Conservation (phyloP, 2,113 vertebrate species). For the Myrmophylax atrothorax region DNA sequence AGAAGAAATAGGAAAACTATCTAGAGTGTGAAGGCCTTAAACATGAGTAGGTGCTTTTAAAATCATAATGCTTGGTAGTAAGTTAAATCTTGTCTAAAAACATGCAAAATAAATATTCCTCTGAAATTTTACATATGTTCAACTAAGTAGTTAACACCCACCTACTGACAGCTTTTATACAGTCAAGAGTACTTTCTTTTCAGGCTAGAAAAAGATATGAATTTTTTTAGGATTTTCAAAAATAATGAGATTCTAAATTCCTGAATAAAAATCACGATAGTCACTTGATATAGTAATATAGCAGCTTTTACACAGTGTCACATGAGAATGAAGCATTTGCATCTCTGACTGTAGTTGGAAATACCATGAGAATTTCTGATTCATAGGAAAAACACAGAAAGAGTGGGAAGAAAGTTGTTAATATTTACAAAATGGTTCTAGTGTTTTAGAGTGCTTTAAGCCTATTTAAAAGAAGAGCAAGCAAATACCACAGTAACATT, state of each 20-base stretch:
- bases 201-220: neutral
- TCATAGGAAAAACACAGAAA: neutral
- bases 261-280: neutral
- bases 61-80: neutral
- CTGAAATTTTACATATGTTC: neutral
- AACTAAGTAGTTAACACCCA: neutral
- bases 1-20: neutral
- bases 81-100: neutral
- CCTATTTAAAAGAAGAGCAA: conserved; percentile 11
- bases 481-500: conserved; percentile 68
- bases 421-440: neutral
- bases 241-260: neutral
- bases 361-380: neutral
- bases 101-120: neutral
- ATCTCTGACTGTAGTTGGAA: neutral
- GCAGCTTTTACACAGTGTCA: neutral
- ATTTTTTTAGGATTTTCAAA: neutral
- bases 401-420: neutral
- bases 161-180: neutral
- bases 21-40: neutral
- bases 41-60: neutral
- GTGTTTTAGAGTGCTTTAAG: neutral
- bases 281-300: neutral
- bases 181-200: neutral
- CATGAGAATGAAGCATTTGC: neutral